These are phyloP conservation scores for Chloropsis cyanopogon DNA, from an alignment of 2,113 vertebrate genomes.

Conservation along the genomic window DNA sequence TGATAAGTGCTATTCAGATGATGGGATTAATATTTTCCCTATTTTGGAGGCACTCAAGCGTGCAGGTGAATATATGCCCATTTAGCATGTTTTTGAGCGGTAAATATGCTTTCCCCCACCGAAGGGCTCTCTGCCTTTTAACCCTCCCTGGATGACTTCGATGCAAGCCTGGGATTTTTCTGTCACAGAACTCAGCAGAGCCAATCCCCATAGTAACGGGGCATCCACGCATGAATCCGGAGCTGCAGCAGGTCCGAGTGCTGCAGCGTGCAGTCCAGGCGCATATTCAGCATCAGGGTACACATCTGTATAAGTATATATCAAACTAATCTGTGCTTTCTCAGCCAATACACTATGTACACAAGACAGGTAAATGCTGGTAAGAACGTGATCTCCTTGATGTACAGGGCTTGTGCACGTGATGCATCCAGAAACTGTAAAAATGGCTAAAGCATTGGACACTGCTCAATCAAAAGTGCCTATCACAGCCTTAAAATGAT, in stretches of 20 bases:
- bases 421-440: neutral
- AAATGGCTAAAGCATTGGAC: neutral
- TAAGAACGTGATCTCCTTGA: neutral
- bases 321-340: neutral
- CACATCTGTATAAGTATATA: neutral
- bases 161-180: neutral
- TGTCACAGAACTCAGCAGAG: neutral
- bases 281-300: neutral
- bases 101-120: neutral
- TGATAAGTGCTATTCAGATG: conserved; percentile 35
- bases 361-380: neutral
- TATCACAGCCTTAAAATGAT: neutral
- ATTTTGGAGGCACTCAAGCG: neutral
- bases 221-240: neutral
- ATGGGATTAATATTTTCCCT: conserved; percentile 33
- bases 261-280: neutral
- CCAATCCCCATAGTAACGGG: conserved; percentile 33
- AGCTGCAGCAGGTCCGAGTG: neutral
- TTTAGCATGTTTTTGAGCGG: neutral
- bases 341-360: neutral
- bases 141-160: neutral
- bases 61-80: conserved; percentile 16
- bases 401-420: fast-evolving
- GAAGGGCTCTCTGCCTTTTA: conserved; percentile 23
- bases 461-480: neutral